Percentiles rank a stretch among this genome's conserved stretches.
These are phyloP conservation scores for Clarias laeviceps DNA, from an alignment of 2,797 vertebrate species.

Conservation along the genomic window DNA sequence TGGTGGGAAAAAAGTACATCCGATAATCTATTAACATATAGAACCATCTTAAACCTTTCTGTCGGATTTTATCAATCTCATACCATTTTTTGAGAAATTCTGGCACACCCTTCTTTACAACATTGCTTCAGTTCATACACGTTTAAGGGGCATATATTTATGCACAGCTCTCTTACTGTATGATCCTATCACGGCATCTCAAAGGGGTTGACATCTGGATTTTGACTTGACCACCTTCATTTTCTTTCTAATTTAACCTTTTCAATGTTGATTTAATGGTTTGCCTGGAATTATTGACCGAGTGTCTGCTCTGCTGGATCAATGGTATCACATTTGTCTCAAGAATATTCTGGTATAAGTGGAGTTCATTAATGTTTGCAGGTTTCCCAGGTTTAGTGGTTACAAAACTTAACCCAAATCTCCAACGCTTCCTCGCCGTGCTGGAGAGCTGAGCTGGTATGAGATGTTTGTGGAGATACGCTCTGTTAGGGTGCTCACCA, in stretches of 20 bases:
- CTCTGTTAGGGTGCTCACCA: not conserved
- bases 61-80: no score
- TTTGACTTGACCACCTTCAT: not conserved
- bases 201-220: not conserved
- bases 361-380: not conserved
- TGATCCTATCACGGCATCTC: not conserved
- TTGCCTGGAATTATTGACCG: not conserved
- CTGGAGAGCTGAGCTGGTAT: not conserved
- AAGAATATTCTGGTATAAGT: not conserved
- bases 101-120: no score
- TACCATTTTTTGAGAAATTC: no score
- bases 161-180: not conserved
- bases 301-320: not conserved
- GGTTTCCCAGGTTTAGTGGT: not conserved
- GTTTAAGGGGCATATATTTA: not conserved
- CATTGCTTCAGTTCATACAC: no score
- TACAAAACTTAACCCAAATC: not conserved
- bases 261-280: not conserved
- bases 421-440: not conserved
- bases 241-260: not conserved
- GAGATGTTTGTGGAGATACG: not conserved
- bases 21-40: no score
- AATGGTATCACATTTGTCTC: not conserved
- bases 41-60: no score
- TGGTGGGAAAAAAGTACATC: no score